These are phyloP conservation scores for Nothobranchius kuhntae DNA, from an alignment of 2,113 vertebrate species.

Conservation along the genomic window DNA sequence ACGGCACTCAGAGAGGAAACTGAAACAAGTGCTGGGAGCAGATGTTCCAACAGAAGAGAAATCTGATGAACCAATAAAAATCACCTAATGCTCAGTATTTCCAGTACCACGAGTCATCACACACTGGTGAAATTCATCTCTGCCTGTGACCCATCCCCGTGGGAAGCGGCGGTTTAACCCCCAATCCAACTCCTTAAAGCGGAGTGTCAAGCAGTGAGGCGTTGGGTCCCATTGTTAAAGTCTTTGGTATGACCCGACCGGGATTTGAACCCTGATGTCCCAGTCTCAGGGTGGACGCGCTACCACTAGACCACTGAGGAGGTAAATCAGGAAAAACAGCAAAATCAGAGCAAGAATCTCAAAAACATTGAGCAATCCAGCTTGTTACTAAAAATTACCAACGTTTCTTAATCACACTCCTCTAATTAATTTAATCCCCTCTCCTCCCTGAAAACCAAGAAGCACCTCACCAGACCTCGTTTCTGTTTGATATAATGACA, in stretches of 20 bases:
- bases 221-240: too few species aligned
- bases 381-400: background rate
- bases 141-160: too few species aligned
- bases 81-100: background rate
- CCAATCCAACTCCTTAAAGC: too few species aligned
- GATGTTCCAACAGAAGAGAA: slow-evolving; percentile 48
- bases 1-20: background rate
- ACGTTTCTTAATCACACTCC: background rate
- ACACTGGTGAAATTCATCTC: too few species aligned
- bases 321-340: background rate
- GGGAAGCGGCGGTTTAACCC: too few species aligned
- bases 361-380: background rate
- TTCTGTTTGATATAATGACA: slow-evolving; percentile 55
- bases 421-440: background rate
- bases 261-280: too few species aligned
- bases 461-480: slow-evolving; percentile 29
- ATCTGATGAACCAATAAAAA: background rate
- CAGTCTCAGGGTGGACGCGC: too few species aligned
- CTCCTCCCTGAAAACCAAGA: background rate
- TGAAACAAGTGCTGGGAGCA: slow-evolving; percentile 21
- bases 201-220: too few species aligned
- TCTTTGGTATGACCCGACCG: too few species aligned
- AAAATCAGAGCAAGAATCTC: slow-evolving; percentile 7
- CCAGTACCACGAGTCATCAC: background rate
- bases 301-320: too few species aligned